These are phyloP conservation scores for Cerastis rubricosa DNA, from an alignment of 2,888 invertebrate genomes.

Conservation along the genomic window DNA sequence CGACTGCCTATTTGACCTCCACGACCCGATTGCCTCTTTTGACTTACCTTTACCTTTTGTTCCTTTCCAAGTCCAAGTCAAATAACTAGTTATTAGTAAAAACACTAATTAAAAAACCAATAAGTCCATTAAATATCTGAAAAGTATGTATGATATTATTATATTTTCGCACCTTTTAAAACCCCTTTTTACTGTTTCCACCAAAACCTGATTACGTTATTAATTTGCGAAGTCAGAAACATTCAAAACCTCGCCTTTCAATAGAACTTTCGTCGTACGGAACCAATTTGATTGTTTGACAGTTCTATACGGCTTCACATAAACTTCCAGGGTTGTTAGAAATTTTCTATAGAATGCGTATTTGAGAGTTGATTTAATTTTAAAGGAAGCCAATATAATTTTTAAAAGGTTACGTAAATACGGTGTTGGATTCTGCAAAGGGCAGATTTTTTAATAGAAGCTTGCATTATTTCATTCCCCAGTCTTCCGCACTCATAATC, in stretches of 20 bases:
- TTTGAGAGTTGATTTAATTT: not conserved
- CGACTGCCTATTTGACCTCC: not conserved
- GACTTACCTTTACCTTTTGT: not conserved
- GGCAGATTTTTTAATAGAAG: not conserved
- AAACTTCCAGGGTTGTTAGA: slow-evolving; percentile 19
- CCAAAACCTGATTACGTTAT: not conserved
- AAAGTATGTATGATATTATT: not conserved
- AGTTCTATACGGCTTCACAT: slow-evolving; percentile 19
- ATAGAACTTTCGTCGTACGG: slow-evolving; percentile 19
- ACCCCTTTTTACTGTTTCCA: not conserved
- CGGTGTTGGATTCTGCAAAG: not conserved
- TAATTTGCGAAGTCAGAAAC: not conserved
- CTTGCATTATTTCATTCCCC: not conserved
- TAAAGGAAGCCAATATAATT: slow-evolving; percentile 22
- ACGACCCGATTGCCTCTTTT: not conserved
- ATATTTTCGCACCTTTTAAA: not conserved
- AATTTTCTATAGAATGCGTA: not conserved
- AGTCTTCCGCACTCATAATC: not conserved
- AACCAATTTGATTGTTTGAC: slow-evolving; percentile 20
- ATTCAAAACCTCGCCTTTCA: not conserved
- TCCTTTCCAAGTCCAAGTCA: not conserved
- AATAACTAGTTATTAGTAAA: no score
- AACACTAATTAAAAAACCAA: not conserved
- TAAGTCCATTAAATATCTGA: not conserved
- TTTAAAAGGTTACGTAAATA: not conserved